Evolutionary conservation across 92 coral and sea anemone species (phyloP).

Genomic region (Zoanthus sansibaricus): DNA sequence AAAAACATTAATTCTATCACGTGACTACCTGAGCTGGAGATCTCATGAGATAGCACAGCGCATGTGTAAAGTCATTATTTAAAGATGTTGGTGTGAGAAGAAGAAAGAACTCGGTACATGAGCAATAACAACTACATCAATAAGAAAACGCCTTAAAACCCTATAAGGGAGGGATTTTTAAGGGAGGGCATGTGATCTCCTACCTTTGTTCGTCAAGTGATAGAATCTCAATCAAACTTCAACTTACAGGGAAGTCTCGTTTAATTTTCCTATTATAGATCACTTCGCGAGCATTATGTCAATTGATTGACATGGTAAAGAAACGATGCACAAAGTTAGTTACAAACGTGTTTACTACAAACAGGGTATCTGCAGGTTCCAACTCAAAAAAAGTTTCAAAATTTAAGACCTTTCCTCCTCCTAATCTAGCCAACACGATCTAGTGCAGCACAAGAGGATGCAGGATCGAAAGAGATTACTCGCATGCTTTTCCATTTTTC

Average conservation of each 20-base stretch:
- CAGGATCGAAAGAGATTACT: no score
- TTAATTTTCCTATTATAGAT: conserved; percentile 27
- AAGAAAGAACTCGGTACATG: background rate
- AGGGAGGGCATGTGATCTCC: conserved; percentile 60
- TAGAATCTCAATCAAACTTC: conserved; percentile 23
- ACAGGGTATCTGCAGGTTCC: no score
- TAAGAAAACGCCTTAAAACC: background rate
- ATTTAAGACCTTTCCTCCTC: no score
- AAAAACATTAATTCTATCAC: conserved; percentile 30
- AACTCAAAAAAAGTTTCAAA: no score
- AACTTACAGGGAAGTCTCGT: background rate
- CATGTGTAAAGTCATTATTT: background rate
- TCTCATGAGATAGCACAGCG: conserved; percentile 15
- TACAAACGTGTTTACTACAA: no score
- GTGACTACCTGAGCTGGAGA: background rate
- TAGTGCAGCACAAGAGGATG: no score
- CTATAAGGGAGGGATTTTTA: conserved; percentile 25
- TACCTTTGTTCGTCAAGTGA: conserved; percentile 25
- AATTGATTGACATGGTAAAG: no score
- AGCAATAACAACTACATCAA: no score
- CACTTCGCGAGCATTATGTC: no score
- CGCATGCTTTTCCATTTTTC: no score
- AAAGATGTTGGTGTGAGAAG: background rate
- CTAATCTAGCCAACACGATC: no score
- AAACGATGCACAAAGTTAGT: no score